Evolutionary conservation across 2,888 invertebrate species (phyloP).

Genomic region (Drosophila meridiana): DNA sequence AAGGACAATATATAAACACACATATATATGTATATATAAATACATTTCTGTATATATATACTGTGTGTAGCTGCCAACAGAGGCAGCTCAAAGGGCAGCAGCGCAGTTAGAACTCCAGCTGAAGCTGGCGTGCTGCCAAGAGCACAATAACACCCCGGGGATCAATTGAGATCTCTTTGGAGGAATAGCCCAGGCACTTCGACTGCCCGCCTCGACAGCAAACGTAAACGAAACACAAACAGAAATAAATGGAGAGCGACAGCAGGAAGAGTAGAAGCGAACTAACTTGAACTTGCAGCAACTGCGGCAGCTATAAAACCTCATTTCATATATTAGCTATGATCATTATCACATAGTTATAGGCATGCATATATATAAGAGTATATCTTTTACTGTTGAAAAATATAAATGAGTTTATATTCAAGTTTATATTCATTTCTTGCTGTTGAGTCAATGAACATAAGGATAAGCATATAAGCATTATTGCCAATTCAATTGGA

Average conservation of each 20-base stretch:
- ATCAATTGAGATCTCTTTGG: conserved; percentile 76
- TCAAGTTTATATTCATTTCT: not conserved
- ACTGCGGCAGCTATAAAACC: not conserved
- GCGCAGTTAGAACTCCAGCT: conserved; percentile 25
- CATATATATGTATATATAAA: not conserved
- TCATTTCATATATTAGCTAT: not conserved
- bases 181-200: conserved; percentile 53
- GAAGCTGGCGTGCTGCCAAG: conserved; percentile 69
- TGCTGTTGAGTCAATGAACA: not conserved
- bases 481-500: not conserved
- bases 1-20: conserved; percentile 4
- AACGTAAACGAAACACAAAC: not conserved
- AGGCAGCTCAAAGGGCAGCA: conserved; percentile 49
- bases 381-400: not conserved
- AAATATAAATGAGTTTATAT: not conserved
- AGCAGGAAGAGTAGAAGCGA: conserved; percentile 18
- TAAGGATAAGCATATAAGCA: not conserved
- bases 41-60: not conserved
- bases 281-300: not conserved
- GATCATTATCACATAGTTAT: not conserved
- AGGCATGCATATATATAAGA: not conserved
- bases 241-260: conserved; percentile 15
- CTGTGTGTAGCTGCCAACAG: conserved; percentile 37
- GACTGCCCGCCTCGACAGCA: conserved; percentile 18
- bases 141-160: conserved; percentile 78